Evolutionary conservation across 2,888 invertebrate genomes (phyloP), one percentile per base, ranked within the genome.

Genomic region (Heliconius aoede): DNA sequence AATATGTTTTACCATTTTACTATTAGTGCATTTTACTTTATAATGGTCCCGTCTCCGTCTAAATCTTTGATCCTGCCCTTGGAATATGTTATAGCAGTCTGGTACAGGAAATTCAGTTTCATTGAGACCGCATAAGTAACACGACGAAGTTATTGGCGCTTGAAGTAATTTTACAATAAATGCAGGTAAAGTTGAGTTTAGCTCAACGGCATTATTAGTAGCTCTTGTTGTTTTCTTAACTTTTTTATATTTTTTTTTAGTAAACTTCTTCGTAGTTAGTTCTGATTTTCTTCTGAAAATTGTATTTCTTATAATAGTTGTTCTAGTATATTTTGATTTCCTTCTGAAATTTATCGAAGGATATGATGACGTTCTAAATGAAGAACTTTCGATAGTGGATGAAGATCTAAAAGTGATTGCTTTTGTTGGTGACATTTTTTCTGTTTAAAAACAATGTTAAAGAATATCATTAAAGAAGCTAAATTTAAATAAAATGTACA

Each of bases 111-210:
- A 78, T 24, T 69, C 74, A 1, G 60, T 40, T 76, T 78, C 76
- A 51, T 83, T 72, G 18, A 82, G 79, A 21, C 83, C 81, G 60
- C 81, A 83, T 58, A 61, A 73, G 71, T 78, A 82, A 65, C 82
- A 83, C 60, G 64, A 71, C 21, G 79, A 69, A 24, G 46, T 76
- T 55, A 30, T 46, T n/a, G 40, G 36, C 8, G 24, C 18, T 51
- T 18, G 65, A 28, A 62, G 67, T 26, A 71, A 32, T 55, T 58
- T 71, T 26, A 30, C 28, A 36, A 75, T 51, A 36, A 71, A 58
- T 46, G 11, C 13, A 65, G 62, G 58, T 18, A 72, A 61, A 40
- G 58, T 72, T 9, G 72, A 26, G 15, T 60, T 40, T 28, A 26
- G 15, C 28, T 72, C 36, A 4, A 61, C 40, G 3, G 40, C 61